Base-by-base conservation (phyloP, 2,888 invertebrate genomes). In the Amaurobius ferox region DNA sequence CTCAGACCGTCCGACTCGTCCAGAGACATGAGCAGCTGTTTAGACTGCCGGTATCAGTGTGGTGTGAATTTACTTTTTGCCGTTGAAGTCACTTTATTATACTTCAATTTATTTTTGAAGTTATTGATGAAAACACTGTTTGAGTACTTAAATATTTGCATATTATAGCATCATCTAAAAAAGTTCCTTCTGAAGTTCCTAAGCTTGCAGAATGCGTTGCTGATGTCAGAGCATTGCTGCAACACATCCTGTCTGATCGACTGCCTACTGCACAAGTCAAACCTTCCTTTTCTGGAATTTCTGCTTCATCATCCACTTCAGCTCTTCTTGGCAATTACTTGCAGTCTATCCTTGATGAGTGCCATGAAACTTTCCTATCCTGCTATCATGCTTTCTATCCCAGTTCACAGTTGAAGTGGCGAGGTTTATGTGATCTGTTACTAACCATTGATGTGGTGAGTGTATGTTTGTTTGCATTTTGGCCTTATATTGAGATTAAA, bases 311-410 rank as follows among this genome's bases (percentile, higher is more conserved):
- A 9, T 85, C 85, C n/a, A 70, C 87, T 6, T 78, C 81, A 13
- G 78, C 88, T 16, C 64, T 85, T 40, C 80, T 87, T 30, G 86
- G 76, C 13, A 79, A 81, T 32, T 87, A 88, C n/a, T 64, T 86
- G 62, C 85, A 83, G 1, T 78, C 91, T 78, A 89, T 98, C 88
- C 92, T 98, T 77, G 95, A 95, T 74, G 98, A 98, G 91, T 97
- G 97, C 80, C 97, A 98, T 89, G 94, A 94, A 77, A 97, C 98
- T 0, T 96, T 97, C 90, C 95, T 96, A 0, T 93, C 95, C 1
- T 97, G 98, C 90, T 98, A 97, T 90, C 97, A 98, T 91, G 97
- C 97, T 0, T 98, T 99, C 92, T 98, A 97, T 91, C 98, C 98
- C 0, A 98, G 97, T 0, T 96, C 96, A 0, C 95, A 95, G 76